Percentiles rank a stretch among this genome's conserved stretches.
phyloP scores from a whole-genome alignment of 2,888 invertebrate species.

The Dryobota labecula region DNA sequence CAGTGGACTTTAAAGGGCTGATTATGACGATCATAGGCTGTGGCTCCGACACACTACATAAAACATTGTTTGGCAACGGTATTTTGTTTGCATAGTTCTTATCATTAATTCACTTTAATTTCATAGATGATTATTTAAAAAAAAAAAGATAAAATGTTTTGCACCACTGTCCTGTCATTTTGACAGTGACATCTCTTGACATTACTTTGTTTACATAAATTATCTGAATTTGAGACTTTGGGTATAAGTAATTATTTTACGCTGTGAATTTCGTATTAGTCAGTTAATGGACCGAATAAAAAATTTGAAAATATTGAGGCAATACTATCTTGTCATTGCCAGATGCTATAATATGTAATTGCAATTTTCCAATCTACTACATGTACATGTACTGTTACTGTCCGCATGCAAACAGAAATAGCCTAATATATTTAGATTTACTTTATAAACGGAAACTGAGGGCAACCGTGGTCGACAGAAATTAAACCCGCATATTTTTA shows the following conservation, averaged over 20 bases:
- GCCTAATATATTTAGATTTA: constrained; percentile 2
- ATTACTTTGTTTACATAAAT: no score
- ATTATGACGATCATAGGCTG: no score
- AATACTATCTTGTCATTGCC: background rate
- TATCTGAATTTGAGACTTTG: no score
- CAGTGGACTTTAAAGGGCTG: no score
- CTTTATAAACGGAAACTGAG: constrained; percentile 28
- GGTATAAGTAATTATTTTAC: background rate
- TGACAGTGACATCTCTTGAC: no score
- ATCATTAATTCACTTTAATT: no score
- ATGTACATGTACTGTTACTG: background rate
- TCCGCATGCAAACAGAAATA: background rate
- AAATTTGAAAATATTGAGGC: background rate
- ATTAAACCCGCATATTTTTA: constrained; percentile 47
- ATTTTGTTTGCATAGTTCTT: no score
- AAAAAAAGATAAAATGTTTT: no score
- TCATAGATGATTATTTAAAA: no score
- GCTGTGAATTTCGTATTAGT: background rate
- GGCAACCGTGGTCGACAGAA: constrained; percentile 5
- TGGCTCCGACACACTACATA: no score
- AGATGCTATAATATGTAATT: background rate
- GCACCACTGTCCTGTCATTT: no score
- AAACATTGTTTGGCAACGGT: no score
- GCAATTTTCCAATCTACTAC: background rate
- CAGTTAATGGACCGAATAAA: background rate